A percentile compares a stretch with the other conserved stretches of the same genome.
These are phyloP conservation scores for Molothrus aeneus DNA, from an alignment of 2,797 vertebrate species.

Conservation along the genomic window DNA sequence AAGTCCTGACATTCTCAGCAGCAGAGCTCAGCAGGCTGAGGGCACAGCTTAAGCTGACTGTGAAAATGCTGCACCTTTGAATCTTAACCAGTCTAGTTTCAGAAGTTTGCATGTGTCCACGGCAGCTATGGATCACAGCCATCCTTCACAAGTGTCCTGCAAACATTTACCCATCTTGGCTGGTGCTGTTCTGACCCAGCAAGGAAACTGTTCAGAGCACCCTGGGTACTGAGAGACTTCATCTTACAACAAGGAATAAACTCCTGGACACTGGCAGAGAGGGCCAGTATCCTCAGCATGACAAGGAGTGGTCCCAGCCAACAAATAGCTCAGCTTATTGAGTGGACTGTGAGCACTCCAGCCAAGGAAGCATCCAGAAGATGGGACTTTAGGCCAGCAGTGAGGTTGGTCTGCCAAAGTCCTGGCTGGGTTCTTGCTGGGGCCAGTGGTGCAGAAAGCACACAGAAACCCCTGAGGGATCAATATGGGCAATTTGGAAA, in stretches of 20 bases:
- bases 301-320: background rate
- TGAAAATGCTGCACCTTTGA: background rate
- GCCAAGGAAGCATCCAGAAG: background rate
- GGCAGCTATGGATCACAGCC: background rate
- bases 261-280: background rate
- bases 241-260: background rate
- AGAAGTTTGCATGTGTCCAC: background rate
- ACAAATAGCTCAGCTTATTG: background rate
- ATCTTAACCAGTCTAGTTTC: background rate
- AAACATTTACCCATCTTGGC: background rate
- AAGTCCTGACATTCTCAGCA: conserved; percentile 17
- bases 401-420: background rate
- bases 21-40: background rate
- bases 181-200: background rate
- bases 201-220: background rate
- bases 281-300: background rate
- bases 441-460: background rate
- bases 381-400: background rate
- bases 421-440: background rate
- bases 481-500: background rate
- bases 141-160: background rate
- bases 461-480: background rate
- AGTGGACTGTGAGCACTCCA: background rate
- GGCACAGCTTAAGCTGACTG: background rate
- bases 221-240: background rate